phyloP scores from a whole-genome alignment of 2,797 vertebrate genomes.

The Orestias chungarensis region DNA sequence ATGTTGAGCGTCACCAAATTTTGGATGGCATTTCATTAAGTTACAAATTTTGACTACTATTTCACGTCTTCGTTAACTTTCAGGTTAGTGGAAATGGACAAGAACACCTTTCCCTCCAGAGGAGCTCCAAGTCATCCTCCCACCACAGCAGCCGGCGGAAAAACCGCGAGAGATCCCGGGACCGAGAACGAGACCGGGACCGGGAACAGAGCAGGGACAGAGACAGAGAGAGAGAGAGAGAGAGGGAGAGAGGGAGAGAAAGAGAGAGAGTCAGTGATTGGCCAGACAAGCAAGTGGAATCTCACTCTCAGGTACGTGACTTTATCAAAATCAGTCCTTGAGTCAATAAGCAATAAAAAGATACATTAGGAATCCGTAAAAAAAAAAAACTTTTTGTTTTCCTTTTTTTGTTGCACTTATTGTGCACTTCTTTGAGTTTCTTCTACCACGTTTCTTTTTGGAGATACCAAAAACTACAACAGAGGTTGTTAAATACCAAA shows the following conservation, averaged over 20 bases:
- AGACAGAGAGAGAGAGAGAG: slow-evolving; percentile 76
- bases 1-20: slow-evolving; percentile 1
- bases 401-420: not conserved
- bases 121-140: slow-evolving; percentile 85
- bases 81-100: slow-evolving; percentile 91
- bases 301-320: slow-evolving; percentile 87
- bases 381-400: not conserved
- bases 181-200: slow-evolving; percentile 75
- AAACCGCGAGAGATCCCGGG: slow-evolving; percentile 90
- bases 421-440: not conserved
- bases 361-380: not conserved
- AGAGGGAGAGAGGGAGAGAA: slow-evolving; percentile 71
- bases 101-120: slow-evolving; percentile 92
- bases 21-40: not conserved
- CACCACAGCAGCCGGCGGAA: slow-evolving; percentile 92
- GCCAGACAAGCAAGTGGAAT: slow-evolving; percentile 92
- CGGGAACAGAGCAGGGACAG: slow-evolving; percentile 70
- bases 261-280: slow-evolving; percentile 82
- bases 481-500: not conserved
- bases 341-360: not conserved
- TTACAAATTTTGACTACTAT: slow-evolving; percentile 3
- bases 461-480: not conserved
- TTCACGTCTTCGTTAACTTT: slow-evolving; percentile 22
- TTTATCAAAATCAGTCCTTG: not conserved
- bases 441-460: not conserved